Evolutionary conservation across 1,140 invertebrate species (phyloP).

Genomic region (Drosophila ambigua): DNA sequence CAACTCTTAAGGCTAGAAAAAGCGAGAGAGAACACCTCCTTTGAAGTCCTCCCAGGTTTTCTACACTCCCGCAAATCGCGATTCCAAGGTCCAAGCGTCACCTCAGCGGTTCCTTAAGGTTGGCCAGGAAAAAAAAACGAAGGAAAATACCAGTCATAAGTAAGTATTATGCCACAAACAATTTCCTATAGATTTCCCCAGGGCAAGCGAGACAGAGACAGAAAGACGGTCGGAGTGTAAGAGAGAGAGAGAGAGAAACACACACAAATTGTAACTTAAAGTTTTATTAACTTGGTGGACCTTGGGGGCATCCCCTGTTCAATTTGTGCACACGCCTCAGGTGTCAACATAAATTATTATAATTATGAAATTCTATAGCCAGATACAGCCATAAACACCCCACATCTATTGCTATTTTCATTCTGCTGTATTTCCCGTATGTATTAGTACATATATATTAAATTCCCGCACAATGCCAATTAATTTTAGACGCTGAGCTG

Average conservation of each 20-base stretch:
- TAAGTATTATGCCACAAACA: conserved; percentile 47
- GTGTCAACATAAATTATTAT: conserved; percentile 79
- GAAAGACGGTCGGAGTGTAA: too few relatives aligned
- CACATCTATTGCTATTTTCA: too few relatives aligned
- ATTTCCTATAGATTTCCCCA: conserved; percentile 47
- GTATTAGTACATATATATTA: conserved; percentile 25
- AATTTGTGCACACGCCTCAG: conserved; percentile 70
- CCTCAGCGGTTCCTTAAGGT: too few relatives aligned
- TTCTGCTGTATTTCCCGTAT: not conserved
- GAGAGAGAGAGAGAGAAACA: not conserved
- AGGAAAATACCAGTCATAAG: conserved; percentile 42
- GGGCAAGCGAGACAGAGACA: conserved; percentile 10
- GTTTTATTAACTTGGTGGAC: conserved; percentile 58
- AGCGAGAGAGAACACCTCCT: conserved; percentile 22
- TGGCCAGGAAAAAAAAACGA: conserved; percentile 7
- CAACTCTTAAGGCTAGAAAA: conserved; percentile 3
- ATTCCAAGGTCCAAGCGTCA: too few relatives aligned
- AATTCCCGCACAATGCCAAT: conserved; percentile 52
- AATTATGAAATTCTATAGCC: conserved; percentile 74
- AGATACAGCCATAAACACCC: conserved; percentile 1
- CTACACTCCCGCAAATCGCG: too few relatives aligned
- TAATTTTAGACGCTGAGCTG: conserved; percentile 50
- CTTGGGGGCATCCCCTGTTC: conserved; percentile 36
- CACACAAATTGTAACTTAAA: conserved; percentile 57
- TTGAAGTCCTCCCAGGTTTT: conserved; percentile 23